A percentile compares a stretch with the other conserved stretches of the same genome.
Conservation (phyloP, 1,140 invertebrate genomes). For the Hormaphis cornu region DNA sequence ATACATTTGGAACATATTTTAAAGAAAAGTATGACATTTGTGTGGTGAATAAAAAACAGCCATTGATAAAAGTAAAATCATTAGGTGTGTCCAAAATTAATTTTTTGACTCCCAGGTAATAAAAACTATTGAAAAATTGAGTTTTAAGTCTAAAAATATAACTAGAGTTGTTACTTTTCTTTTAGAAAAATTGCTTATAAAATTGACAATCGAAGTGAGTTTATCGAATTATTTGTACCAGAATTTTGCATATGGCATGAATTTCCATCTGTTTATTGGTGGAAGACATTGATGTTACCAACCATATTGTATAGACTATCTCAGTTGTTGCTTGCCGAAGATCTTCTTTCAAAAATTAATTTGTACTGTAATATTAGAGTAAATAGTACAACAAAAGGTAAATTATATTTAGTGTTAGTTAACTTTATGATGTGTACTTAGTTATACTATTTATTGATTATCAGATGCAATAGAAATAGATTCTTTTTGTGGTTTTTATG, state of each 20-base stretch:
- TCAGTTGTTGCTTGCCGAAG: conserved; percentile 68
- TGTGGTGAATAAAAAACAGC: conserved; percentile 58
- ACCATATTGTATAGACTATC: conserved; percentile 71
- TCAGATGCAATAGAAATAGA: conserved; percentile 35
- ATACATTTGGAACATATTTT: conserved; percentile 74
- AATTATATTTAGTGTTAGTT: neutral
- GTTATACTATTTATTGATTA: no score
- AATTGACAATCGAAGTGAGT: conserved; percentile 48
- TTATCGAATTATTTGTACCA: conserved; percentile 62
- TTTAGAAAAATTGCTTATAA: neutral
- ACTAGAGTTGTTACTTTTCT: neutral
- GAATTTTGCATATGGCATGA: conserved; percentile 67
- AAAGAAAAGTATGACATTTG: conserved; percentile 58
- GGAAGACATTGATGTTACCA: conserved; percentile 79
- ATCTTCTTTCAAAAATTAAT: conserved; percentile 57
- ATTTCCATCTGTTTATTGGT: conserved; percentile 80
- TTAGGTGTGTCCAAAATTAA: conserved; percentile 53
- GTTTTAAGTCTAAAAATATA: neutral
- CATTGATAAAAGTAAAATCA: conserved; percentile 71
- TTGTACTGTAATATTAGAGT: conserved; percentile 28
- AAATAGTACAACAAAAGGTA: neutral
- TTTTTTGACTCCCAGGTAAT: conserved; percentile 59
- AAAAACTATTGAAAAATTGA: neutral
- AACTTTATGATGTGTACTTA: neutral
- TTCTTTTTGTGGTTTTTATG: neutral